These are phyloP conservation scores for Thunnus thynnus DNA, from an alignment of 2,113 vertebrate species.

Conservation along the genomic window DNA sequence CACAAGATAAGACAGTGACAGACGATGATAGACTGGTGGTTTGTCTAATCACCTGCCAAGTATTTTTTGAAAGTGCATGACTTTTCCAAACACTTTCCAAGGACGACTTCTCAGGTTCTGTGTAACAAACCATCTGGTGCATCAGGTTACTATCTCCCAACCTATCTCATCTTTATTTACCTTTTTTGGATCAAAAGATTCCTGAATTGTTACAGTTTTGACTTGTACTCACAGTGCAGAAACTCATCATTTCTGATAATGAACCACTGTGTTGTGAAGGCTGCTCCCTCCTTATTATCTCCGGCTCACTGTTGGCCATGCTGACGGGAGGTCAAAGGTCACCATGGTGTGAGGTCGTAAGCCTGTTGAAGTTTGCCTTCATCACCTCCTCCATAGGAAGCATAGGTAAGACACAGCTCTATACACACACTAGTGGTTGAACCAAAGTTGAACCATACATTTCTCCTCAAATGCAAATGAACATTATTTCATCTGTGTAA, in stretches of 20 bases:
- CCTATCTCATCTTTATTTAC: not conserved
- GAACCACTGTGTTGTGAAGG: constrained; percentile 50
- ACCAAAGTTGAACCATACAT: not conserved
- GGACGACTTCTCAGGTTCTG: too few relatives aligned
- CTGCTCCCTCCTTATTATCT: constrained; percentile 80
- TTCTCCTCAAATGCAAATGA: not conserved
- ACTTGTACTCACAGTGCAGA: not conserved
- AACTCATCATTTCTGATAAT: constrained; percentile 10
- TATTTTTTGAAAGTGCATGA: too few relatives aligned
- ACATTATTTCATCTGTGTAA: too few relatives aligned
- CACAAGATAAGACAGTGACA: too few relatives aligned
- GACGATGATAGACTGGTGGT: too few relatives aligned
- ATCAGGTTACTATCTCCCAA: too few relatives aligned
- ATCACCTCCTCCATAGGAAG: constrained; percentile 85
- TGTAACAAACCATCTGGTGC: too few relatives aligned
- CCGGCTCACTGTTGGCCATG: constrained; percentile 79
- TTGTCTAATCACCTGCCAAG: too few relatives aligned
- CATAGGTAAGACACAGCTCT: constrained; percentile 67
- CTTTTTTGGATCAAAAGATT: not conserved
- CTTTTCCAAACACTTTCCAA: too few relatives aligned
- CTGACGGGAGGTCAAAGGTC: constrained; percentile 81
- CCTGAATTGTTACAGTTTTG: not conserved
- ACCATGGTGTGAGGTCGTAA: constrained; percentile 85
- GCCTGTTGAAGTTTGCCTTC: constrained; percentile 85
- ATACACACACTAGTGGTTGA: not conserved